Evolutionary conservation across 2,888 invertebrate genomes (phyloP).

Genomic region (Gortyna flavago): DNA sequence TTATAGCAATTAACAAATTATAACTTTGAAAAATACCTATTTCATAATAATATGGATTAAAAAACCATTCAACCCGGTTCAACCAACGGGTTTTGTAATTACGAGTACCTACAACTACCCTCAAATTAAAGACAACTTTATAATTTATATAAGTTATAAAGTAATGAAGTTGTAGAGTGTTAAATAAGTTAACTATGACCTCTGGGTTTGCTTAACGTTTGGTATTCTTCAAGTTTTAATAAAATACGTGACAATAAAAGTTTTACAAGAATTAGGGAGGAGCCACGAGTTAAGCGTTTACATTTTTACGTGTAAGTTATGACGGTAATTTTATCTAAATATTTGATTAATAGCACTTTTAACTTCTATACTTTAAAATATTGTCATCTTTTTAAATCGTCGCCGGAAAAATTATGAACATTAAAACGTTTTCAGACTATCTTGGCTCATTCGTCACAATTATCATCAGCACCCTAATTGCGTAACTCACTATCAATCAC

Average conservation of each 20-base stretch:
- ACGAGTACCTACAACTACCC: not conserved
- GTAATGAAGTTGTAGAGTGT: slow-evolving; percentile 22
- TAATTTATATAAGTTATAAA: slow-evolving; percentile 50
- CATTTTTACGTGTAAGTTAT: not conserved
- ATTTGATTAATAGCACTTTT: not conserved
- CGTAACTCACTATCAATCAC: no score
- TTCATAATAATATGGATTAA: not conserved
- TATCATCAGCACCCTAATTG: not conserved
- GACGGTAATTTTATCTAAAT: not conserved
- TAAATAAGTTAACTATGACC: slow-evolving; percentile 40
- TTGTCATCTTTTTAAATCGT: not conserved
- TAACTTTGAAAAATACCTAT: not conserved
- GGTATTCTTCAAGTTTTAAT: slow-evolving; percentile 63
- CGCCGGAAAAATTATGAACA: not conserved
- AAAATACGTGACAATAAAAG: slow-evolving; percentile 72
- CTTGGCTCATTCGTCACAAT: not conserved
- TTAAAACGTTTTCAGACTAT: not conserved
- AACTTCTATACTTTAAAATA: not conserved
- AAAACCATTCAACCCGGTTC: not conserved
- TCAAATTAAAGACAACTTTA: slow-evolving; percentile 23
- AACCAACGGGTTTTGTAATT: not conserved
- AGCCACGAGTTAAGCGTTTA: slow-evolving; percentile 30
- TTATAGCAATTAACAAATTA: not conserved
- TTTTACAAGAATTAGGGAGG: slow-evolving; percentile 52
- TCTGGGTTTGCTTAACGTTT: slow-evolving; percentile 19